phyloP scores from a whole-genome alignment of 92 coral and sea anemone species.

The Epizoanthus rinbou region DNA sequence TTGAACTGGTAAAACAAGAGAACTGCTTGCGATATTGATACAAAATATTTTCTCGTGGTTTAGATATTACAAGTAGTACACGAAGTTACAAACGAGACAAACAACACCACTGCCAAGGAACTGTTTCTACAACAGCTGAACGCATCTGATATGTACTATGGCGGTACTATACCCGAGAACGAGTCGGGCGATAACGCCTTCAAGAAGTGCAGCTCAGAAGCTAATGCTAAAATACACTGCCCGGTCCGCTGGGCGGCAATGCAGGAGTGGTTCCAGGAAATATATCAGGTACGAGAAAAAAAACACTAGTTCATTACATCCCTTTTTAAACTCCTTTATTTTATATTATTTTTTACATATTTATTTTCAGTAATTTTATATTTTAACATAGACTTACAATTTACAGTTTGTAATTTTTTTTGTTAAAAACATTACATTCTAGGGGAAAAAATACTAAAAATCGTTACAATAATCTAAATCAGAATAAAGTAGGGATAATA shows the following conservation, averaged over 20 bases:
- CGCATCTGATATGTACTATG: conserved; percentile 75
- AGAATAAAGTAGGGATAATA: too few relatives aligned
- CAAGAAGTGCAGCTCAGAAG: conserved; percentile 58
- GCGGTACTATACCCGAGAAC: conserved; percentile 70
- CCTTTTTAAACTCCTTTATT: too few relatives aligned
- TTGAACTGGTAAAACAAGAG: too few relatives aligned
- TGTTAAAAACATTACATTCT: too few relatives aligned
- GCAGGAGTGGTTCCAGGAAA: conserved; percentile 80
- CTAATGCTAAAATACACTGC: conserved; percentile 70
- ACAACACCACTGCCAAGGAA: conserved; percentile 62
- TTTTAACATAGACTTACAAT: too few relatives aligned
- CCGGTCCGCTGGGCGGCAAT: conserved; percentile 94
- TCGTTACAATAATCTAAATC: too few relatives aligned
- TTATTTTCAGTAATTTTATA: too few relatives aligned
- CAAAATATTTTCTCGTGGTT: conserved; percentile 36
- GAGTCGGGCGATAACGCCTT: conserved; percentile 78
- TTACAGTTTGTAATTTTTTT: too few relatives aligned
- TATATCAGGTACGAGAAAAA: conserved; percentile 68
- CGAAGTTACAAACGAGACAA: conserved; percentile 61
- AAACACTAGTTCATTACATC: not conserved
- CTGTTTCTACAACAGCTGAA: conserved; percentile 57
- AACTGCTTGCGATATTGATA: too few relatives aligned
- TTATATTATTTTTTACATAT: too few relatives aligned
- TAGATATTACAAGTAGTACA: conserved; percentile 65
- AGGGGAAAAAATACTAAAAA: too few relatives aligned